These are phyloP conservation scores for Gryon sp. DNA, from an alignment of 1,140 invertebrate species.

Conservation along the genomic window DNA sequence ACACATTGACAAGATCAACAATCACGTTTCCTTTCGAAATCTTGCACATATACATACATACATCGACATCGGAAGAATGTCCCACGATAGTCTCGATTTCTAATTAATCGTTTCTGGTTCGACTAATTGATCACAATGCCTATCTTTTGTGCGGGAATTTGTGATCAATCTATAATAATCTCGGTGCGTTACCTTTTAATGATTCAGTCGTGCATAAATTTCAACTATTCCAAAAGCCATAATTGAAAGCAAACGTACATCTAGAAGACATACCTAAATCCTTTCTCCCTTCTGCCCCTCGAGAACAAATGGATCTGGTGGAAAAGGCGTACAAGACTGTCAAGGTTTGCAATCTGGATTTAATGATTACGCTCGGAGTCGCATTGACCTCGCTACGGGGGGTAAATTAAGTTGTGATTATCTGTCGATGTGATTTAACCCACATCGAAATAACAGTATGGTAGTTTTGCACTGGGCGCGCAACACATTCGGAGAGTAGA, in stretches of 20 bases:
- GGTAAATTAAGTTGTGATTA: constrained; percentile 80
- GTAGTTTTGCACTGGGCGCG: constrained; percentile 38
- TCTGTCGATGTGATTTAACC: constrained; percentile 79
- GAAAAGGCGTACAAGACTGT: constrained; percentile 27
- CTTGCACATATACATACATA: too few relatives aligned
- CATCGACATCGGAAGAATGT: too few relatives aligned
- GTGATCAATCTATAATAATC: too few relatives aligned
- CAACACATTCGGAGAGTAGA: constrained; percentile 28
- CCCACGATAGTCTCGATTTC: too few relatives aligned
- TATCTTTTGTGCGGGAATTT: too few relatives aligned
- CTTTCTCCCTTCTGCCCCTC: too few relatives aligned
- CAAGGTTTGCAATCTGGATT: constrained; percentile 49
- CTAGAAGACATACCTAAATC: constrained; percentile 54
- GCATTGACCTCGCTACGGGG: constrained; percentile 69
- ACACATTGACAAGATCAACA: too few relatives aligned
- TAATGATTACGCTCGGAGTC: constrained; percentile 58
- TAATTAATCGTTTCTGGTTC: too few relatives aligned
- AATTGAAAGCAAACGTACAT: constrained; percentile 47
- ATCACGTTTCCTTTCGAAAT: too few relatives aligned
- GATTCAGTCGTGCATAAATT: not conserved
- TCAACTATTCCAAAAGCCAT: constrained; percentile 2
- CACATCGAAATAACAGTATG: constrained; percentile 61
- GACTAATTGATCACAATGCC: too few relatives aligned
- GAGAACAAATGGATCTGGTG: constrained; percentile 68
- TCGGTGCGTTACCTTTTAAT: too few relatives aligned